Evolutionary conservation across 2,888 invertebrate genomes (phyloP), one percentile per base, ranked within the genome.

Genomic region (Ochlodes sylvanus): DNA sequence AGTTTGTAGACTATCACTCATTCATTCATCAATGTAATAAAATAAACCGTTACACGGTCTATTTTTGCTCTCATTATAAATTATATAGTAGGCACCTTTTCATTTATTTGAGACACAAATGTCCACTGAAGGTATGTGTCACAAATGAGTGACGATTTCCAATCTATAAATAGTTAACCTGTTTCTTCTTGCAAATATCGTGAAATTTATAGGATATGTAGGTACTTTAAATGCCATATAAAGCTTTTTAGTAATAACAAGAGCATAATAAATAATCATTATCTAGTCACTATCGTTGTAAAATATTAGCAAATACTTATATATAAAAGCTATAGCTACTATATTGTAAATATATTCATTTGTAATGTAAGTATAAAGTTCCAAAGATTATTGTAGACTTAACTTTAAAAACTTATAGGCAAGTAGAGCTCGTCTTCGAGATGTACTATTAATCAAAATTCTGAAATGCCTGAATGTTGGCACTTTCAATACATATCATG

Each of bases 401-500:
- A 21, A 19, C 10, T 50, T 50, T 3, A 19, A 50, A 50, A 50
- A 10, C 17, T 19, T 19, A 19, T 50, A 50, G 50, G 17, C 2
- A 5, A 50, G 19, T 50, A 50, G 50, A 10, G 12, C 50, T 50
- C 50, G 50, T 50, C 19, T 50, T 50, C 50, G 50, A 5, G 50
- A 19, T 50, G 10, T 50, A 50, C 3, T 21, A 50, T 19, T 12
- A 10, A 50, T 19, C 50, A 19, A 19, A 50, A 50, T 50, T 50
- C 17, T 50, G 50, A 55, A 55, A 55, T 32, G 52, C 52, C 52
- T 38, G 12, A 42, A 55, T 12, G 10, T 14, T 32, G 21, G 55
- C 63, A 60, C 54, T 60, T 60, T 69, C 60, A 52, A 57, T 32
- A 69, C 69, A 69, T 69, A 69, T 69, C 69, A 66, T 56, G 41